These are phyloP conservation scores for Paracanthobrama guichenoti DNA, from an alignment of 2,113 vertebrate genomes.

Conservation along the genomic window DNA sequence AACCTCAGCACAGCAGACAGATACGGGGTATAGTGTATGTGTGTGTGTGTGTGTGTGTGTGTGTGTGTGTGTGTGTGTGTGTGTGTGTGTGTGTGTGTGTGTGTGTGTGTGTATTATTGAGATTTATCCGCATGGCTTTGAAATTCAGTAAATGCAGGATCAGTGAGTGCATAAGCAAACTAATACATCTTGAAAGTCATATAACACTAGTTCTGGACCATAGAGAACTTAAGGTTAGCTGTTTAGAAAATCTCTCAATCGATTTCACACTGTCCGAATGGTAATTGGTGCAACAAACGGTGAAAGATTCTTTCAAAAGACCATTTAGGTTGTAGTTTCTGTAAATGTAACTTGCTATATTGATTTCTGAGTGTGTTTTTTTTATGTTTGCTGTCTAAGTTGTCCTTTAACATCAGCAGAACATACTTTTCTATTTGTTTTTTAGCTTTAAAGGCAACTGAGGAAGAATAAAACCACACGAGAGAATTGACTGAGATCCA, in stretches of 20 bases:
- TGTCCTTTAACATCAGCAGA: slow-evolving; percentile 23
- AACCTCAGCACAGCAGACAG: too few relatives aligned
- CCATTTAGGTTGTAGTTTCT: not conserved
- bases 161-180: not conserved
- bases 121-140: not conserved
- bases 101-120: not conserved
- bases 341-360: not conserved
- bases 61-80: too few relatives aligned
- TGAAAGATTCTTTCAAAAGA: not conserved
- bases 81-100: too few relatives aligned
- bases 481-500: slow-evolving; percentile 23
- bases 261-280: not conserved
- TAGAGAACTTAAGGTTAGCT: not conserved
- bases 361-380: slow-evolving; percentile 17
- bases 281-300: not conserved
- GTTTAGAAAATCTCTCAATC: not conserved
- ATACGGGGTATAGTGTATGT: too few relatives aligned
- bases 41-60: too few relatives aligned
- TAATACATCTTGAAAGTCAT: not conserved
- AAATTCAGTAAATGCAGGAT: not conserved
- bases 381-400: slow-evolving; percentile 17
- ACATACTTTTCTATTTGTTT: slow-evolving; percentile 46
- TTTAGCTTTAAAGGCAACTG: slow-evolving; percentile 46
- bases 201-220: not conserved
- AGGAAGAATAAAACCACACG: slow-evolving; percentile 59